Evolutionary conservation across 2,113 vertebrate genomes (phyloP).

Genomic region (Geothlypis trichas): DNA sequence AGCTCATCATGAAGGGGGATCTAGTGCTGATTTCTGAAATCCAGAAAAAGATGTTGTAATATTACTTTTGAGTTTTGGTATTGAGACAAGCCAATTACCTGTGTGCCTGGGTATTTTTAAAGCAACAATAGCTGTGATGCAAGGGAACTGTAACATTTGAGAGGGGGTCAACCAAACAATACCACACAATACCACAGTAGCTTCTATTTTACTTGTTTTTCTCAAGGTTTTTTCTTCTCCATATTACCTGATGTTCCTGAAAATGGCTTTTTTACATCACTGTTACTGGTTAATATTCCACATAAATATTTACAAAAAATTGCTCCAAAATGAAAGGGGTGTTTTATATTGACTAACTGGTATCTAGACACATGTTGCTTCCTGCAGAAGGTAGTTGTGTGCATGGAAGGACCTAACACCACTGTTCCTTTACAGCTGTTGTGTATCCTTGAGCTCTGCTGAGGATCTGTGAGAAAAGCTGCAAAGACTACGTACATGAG

Average conservation of each 20-base stretch:
- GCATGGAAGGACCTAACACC: rapidly evolving
- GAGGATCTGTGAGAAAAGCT: neutral
- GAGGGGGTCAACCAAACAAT: neutral
- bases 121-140: neutral
- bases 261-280: neutral
- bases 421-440: neutral
- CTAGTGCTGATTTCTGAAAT: conserved; percentile 50
- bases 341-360: neutral
- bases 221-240: neutral
- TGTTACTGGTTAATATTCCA: neutral
- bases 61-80: conserved; percentile 40
- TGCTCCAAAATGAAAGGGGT: neutral
- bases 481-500: neutral
- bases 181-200: neutral
- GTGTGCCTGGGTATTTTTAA: conserved; percentile 5
- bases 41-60: conserved; percentile 42
- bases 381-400: neutral
- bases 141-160: neutral
- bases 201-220: neutral
- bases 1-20: conserved; percentile 33
- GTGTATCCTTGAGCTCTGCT: neutral
- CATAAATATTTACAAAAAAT: neutral
- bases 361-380: neutral
- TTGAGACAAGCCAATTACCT: conserved; percentile 35
- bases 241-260: neutral